Evolutionary conservation across 2,113 vertebrate genomes (phyloP), one percentile per base, ranked within the genome.

Genomic region (Sapajus apella): DNA sequence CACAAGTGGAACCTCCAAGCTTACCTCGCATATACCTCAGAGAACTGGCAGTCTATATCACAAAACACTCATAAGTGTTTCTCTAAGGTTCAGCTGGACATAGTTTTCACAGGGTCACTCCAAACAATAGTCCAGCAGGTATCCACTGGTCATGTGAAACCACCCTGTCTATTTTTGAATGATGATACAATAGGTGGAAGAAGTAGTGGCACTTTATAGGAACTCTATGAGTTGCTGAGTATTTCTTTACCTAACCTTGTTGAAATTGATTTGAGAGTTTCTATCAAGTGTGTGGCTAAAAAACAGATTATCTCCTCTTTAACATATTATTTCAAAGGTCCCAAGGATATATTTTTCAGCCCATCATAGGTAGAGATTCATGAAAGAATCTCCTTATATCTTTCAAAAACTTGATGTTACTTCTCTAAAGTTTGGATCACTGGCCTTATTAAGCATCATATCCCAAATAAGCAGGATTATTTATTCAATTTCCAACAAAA

Each of bases 251-350:
- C 40, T 40, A 90, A 68, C 25, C 6, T 55, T 86, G 37, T 13
- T 72, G n/a, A 66, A 82, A 87, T 84, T 66, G 85, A 90, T 35
- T 81, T 66, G 56, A 91, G 37, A 88, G 82, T 93, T 52, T 88
- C 70, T 88, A 77, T 27, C 58, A 93, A 86, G 43, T 35, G 0
- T 40, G 79, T 11, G 50, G 14, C n/a, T 83, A 73, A 79, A 91
- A 93, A 16, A 70, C 27, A 87, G 40, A 43, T 30, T 17, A 64
- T 50, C 23, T 90, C 40, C 87, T 89, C 23, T 79, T 94, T 43
- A 81, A 90, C n/a, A 94, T 0, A 21, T 17, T 47, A 90, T 86
- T 92, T 75, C 23, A 80, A 92, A 91, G 13, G 52, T 50, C 94
- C 66, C 70, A 61, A 93, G 50, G 79, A 90, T 7, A 6, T 11